These are phyloP conservation scores for Drosophila melanica DNA, from an alignment of 1,140 invertebrate species.

Conservation along the genomic window DNA sequence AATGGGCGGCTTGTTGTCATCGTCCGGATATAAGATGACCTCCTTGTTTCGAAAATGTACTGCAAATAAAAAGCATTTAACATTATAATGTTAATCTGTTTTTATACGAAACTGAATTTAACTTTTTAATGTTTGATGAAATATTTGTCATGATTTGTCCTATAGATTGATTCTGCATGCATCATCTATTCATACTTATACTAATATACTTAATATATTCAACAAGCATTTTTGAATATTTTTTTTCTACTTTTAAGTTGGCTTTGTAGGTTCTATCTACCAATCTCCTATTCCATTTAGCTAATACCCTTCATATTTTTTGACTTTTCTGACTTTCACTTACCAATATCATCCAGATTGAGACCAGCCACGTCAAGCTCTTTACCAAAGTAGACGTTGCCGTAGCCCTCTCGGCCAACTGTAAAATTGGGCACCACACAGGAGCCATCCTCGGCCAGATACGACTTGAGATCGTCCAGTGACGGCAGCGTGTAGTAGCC, in stretches of 20 bases:
- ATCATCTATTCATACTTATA: too few species aligned
- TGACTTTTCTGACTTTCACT: background rate
- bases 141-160: too few species aligned
- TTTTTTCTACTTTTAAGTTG: too few species aligned
- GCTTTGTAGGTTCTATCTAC: too few species aligned
- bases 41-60: slow-evolving; percentile 91
- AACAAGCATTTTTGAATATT: too few species aligned
- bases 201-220: too few species aligned
- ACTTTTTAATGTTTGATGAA: too few species aligned
- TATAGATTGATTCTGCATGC: too few species aligned
- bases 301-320: too few species aligned
- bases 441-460: slow-evolving; percentile 88
- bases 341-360: slow-evolving; percentile 93
- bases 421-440: slow-evolving; percentile 96
- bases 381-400: slow-evolving; percentile 95
- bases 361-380: slow-evolving; percentile 94
- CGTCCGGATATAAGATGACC: slow-evolving; percentile 90
- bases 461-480: slow-evolving; percentile 89
- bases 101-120: too few species aligned
- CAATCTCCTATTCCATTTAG: too few species aligned
- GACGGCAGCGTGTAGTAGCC: slow-evolving; percentile 95
- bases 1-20: slow-evolving; percentile 89
- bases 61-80: slow-evolving; percentile 52
- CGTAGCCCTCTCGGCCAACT: slow-evolving; percentile 95
- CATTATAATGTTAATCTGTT: too few species aligned